Evolutionary conservation across 2,113 vertebrate species (phyloP).

Genomic region (Paradoxurus hermaphroditus): DNA sequence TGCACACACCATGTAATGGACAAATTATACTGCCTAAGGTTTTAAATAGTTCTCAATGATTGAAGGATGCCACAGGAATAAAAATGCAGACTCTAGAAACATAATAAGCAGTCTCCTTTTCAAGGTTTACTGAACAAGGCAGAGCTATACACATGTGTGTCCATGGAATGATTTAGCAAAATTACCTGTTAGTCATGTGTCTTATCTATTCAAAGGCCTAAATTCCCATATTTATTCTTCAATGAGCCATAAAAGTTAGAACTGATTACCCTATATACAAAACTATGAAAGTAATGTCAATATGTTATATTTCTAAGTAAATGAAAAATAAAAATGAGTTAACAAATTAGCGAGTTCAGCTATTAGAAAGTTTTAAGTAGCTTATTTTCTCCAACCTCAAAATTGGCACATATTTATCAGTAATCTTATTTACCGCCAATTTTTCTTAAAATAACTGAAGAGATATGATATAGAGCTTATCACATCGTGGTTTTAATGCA

Average conservation of each 20-base stretch:
- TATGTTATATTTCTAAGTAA: not conserved
- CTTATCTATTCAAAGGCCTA: not conserved
- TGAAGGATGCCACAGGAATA: slow-evolving; percentile 51
- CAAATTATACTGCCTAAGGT: slow-evolving; percentile 10
- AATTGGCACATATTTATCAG: not conserved
- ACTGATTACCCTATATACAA: not conserved
- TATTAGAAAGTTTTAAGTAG: slow-evolving; percentile 33
- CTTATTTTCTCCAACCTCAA: not conserved
- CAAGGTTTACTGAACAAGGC: not conserved
- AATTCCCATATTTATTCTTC: not conserved
- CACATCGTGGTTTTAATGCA: not conserved
- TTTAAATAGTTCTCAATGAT: slow-evolving; percentile 55
- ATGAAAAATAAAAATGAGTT: slow-evolving; percentile 9
- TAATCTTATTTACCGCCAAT: not conserved
- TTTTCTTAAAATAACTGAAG: not conserved
- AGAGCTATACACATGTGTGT: not conserved
- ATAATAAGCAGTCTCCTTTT: not conserved
- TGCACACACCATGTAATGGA: slow-evolving; percentile 46
- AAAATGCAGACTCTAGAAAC: slow-evolving; percentile 17
- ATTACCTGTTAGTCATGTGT: not conserved
- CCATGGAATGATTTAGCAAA: slow-evolving; percentile 44
- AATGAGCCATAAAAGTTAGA: not conserved
- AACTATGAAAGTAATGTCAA: not conserved
- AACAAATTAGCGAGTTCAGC: not conserved
- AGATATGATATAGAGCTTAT: not conserved